Evolutionary conservation across 2,888 invertebrate species (phyloP).

Genomic region (Tortrix viridana): DNA sequence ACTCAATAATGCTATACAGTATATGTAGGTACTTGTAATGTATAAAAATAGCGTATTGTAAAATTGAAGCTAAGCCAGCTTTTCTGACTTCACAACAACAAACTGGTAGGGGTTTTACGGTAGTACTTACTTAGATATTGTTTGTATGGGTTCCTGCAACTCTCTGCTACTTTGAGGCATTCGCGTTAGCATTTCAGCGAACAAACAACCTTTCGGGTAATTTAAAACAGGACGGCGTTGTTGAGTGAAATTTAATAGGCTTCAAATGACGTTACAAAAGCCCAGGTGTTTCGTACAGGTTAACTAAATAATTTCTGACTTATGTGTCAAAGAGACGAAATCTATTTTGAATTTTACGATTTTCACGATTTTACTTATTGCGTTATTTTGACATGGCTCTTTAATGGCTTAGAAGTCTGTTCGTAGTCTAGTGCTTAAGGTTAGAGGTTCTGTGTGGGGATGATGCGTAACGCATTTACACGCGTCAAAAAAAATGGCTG

Average conservation of each 20-base stretch:
- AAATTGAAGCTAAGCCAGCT: not conserved
- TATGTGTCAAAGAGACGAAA: too few species aligned
- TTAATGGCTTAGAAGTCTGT: too few species aligned
- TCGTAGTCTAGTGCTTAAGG: too few species aligned
- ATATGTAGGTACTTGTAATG: too few species aligned
- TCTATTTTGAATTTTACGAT: too few species aligned
- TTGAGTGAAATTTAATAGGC: conserved; percentile 65
- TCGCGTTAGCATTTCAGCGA: conserved; percentile 52
- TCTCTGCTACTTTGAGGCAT: conserved; percentile 51
- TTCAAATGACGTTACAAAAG: conserved; percentile 59
- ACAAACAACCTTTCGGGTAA: conserved; percentile 60
- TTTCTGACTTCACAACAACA: not conserved
- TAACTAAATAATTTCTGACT: too few species aligned
- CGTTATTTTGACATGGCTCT: too few species aligned
- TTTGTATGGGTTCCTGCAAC: conserved; percentile 55
- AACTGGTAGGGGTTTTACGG: conserved; percentile 34
- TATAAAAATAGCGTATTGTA: conserved; percentile 6
- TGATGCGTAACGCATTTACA: too few species aligned
- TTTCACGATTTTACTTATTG: too few species aligned
- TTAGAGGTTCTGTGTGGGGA: too few species aligned
- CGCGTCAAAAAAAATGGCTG: too few species aligned
- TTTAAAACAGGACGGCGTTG: conserved; percentile 59
- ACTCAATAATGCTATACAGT: too few species aligned
- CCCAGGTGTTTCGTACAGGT: conserved; percentile 36
- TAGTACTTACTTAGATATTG: conserved; percentile 45